phyloP scores from a whole-genome alignment of 1,140 invertebrate species.

The Drosophila triauraria region DNA sequence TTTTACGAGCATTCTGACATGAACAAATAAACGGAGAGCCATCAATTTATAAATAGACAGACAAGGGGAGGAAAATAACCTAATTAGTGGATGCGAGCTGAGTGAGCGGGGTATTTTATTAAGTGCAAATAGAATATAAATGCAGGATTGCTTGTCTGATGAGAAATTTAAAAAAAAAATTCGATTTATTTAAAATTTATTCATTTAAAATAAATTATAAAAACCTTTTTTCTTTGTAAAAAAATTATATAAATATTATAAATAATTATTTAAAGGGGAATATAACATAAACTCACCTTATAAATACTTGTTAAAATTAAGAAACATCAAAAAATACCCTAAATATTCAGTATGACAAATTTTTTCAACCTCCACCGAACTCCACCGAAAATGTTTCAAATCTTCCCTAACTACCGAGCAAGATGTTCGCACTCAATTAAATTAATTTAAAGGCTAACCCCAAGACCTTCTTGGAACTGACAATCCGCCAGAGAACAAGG shows the following conservation, averaged over 20 bases:
- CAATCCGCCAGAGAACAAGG: constrained; percentile 27
- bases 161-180: no score
- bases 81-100: background rate
- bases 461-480: constrained; percentile 18
- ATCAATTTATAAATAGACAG: constrained; percentile 22
- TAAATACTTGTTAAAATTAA: no score
- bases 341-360: background rate
- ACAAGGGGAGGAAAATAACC: background rate
- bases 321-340: background rate
- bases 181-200: background rate
- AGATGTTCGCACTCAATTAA: constrained; percentile 41
- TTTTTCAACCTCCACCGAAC: background rate
- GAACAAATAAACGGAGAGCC: background rate
- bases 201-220: background rate
- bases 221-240: no score
- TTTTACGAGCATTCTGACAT: constrained; percentile 11
- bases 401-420: background rate
- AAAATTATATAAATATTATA: background rate
- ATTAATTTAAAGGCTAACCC: constrained; percentile 31
- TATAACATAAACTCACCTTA: no score
- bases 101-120: background rate
- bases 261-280: background rate
- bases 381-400: background rate
- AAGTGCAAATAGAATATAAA: background rate
- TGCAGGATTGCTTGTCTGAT: no score